Base-by-base conservation (phyloP, 2,888 invertebrate species). In the Capitulum mitella region DNA sequence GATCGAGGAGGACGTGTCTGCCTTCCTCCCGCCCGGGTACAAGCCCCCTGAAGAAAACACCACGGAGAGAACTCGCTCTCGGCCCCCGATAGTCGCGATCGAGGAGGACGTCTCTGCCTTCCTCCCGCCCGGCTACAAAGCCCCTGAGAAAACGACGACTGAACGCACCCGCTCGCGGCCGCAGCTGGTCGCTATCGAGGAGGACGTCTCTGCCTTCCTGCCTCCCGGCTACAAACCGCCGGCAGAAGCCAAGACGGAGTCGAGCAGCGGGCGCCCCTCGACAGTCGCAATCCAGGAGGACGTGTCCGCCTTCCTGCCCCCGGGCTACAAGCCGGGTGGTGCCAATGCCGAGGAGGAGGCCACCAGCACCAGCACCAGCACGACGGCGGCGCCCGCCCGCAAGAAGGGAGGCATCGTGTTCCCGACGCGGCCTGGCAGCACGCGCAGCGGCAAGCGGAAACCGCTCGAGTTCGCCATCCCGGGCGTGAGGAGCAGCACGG, bases 11-110 rank as follows among this genome's bases (percentile, higher is more conserved):
- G 79, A 79, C 34, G 37, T 61, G n/a, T 43, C 51, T n/a, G 29
- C 79, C 29, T 77, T 77, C 75, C 34, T 79, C 29, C 54, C 79
- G n/a, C 79, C 79, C 10, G 80, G 79, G 16, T 79, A 51, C 51
- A 51, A 51, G 51, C 12, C 51, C 12, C 19, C 51, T 3, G 51
- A 51, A 51, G 51, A 51, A 51, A 51, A 8, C 12, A 51, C 51
- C 51, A 43, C 61, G 3, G 48, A 77, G 26, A n/a, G n/a, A n/a
- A n/a, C n/a, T n/a, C 64, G 64, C 1, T 32, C 46, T 14, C 32
- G 77, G 26, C 51, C 46, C 40, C 64, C 79, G n/a, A 19, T 64
- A 34, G 58, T 76, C 10, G 32, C 51, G 29, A 54, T 77, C 43
- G 70, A 77, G 3, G 80, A 78, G 12, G 81, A 43, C n/a, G 54